phyloP scores from a whole-genome alignment of 2,113 vertebrate genomes.

The Callopanchax toddi region DNA sequence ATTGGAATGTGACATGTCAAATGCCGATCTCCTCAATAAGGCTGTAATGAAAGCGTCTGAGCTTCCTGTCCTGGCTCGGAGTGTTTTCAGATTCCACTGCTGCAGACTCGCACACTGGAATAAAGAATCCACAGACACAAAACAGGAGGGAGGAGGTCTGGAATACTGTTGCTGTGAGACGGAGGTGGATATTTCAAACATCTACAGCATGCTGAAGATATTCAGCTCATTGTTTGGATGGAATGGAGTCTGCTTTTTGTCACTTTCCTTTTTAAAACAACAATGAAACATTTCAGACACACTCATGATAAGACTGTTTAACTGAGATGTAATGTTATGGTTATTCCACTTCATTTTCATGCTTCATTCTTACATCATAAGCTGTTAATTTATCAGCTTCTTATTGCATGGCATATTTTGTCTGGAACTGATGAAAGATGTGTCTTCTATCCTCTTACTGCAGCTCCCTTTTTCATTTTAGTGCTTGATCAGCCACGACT shows the following conservation, averaged over 20 bases:
- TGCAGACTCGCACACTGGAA: conserved; percentile 12
- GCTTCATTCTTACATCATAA: not conserved
- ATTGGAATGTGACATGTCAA: conserved; percentile 64
- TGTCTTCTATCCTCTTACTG: conserved; percentile 6
- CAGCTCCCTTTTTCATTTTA: conserved; percentile 46
- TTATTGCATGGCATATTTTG: no score
- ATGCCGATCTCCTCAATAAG: conserved; percentile 54
- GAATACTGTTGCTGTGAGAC: conserved; percentile 19
- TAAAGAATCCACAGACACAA: conserved; percentile 17
- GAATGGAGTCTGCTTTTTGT: conserved; percentile 23
- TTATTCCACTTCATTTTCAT: not conserved
- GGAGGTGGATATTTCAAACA: conserved; percentile 30
- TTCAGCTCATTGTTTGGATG: conserved; percentile 41
- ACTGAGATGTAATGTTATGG: not conserved
- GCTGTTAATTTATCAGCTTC: conserved; percentile 29
- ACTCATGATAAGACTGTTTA: not conserved
- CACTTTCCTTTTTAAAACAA: conserved; percentile 14
- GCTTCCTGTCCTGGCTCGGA: conserved; percentile 61
- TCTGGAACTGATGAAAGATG: no score
- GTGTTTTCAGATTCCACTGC: conserved; percentile 3
- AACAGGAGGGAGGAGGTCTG: conserved; percentile 25
- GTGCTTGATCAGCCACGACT: conserved; percentile 47
- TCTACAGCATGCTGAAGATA: conserved; percentile 13
- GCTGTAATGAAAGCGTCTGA: conserved; percentile 67
- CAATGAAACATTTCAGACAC: not conserved